Evolutionary conservation across 2,113 vertebrate genomes (phyloP).

Genomic region (Emydocephalus ijimae): DNA sequence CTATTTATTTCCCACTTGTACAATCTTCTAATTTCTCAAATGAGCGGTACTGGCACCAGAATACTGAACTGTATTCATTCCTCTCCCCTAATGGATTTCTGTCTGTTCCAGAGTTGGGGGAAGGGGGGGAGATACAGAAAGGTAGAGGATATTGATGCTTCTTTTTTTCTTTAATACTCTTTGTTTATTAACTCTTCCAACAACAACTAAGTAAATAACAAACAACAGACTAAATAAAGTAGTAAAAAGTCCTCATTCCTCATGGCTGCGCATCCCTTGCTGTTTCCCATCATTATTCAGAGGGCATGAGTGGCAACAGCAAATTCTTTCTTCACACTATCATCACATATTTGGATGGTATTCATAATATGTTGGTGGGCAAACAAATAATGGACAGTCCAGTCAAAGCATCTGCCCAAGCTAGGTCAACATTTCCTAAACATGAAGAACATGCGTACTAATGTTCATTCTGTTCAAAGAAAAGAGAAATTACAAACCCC

Average conservation of each 20-base stretch:
- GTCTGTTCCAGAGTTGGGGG: not conserved
- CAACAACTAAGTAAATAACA: not conserved
- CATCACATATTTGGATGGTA: not conserved
- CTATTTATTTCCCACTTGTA: not conserved
- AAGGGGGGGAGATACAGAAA: not conserved
- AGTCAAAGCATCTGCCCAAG: not conserved
- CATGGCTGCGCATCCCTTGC: not conserved
- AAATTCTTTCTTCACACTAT: not conserved
- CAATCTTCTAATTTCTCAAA: not conserved
- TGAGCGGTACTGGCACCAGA: not conserved
- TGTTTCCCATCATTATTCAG: not conserved
- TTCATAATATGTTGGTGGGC: not conserved
- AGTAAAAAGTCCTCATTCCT: not conserved
- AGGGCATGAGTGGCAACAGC: not conserved
- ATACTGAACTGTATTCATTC: not conserved
- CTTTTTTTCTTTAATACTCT: not conserved
- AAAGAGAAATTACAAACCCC: not conserved
- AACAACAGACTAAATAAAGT: not conserved
- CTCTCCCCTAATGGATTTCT: not conserved
- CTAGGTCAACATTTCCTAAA: not conserved
- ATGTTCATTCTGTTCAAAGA: not conserved
- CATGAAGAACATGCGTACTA: not conserved
- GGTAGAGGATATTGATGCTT: not conserved
- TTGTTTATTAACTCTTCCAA: not conserved
- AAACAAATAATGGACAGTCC: not conserved